These are phyloP conservation scores for Slavum lentiscoides DNA, from an alignment of 2,888 invertebrate genomes.

Conservation along the genomic window DNA sequence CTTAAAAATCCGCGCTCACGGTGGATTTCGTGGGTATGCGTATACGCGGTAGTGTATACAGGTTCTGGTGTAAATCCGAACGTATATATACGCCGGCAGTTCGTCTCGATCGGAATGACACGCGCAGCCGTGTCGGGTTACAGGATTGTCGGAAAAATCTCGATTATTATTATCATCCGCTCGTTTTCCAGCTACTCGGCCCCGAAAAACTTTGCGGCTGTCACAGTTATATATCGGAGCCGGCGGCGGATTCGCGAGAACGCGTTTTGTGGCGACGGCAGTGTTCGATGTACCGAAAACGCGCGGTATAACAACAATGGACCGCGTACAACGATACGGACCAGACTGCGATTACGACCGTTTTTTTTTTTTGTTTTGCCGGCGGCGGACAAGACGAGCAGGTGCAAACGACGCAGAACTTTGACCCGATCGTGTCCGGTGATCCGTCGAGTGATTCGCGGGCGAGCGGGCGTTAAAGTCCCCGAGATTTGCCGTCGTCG, in stretches of 20 bases:
- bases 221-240: neutral
- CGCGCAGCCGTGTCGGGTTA: neutral
- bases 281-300: constrained; percentile 47
- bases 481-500: neutral
- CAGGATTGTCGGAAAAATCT: too few relatives aligned
- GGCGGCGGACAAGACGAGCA: neutral
- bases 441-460: constrained; percentile 30
- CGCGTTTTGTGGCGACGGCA: neutral
- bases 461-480: constrained; percentile 11
- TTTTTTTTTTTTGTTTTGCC: too few relatives aligned
- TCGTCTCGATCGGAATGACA: too few relatives aligned
- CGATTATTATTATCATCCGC: neutral
- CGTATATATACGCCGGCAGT: too few relatives aligned
- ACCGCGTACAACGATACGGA: neutral
- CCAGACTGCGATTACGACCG: neutral
- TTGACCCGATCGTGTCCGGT: constrained; percentile 47
- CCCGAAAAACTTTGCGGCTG: neutral
- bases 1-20: too few relatives aligned
- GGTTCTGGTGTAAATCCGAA: too few relatives aligned
- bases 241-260: constrained; percentile 31
- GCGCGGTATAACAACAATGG: constrained; percentile 25
- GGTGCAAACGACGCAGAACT: constrained; percentile 6
- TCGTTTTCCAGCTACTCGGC: neutral
- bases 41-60: too few relatives aligned
- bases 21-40: too few relatives aligned